Conservation (phyloP, 2,797 vertebrate species). For the Eupleurogrammus muticus region DNA sequence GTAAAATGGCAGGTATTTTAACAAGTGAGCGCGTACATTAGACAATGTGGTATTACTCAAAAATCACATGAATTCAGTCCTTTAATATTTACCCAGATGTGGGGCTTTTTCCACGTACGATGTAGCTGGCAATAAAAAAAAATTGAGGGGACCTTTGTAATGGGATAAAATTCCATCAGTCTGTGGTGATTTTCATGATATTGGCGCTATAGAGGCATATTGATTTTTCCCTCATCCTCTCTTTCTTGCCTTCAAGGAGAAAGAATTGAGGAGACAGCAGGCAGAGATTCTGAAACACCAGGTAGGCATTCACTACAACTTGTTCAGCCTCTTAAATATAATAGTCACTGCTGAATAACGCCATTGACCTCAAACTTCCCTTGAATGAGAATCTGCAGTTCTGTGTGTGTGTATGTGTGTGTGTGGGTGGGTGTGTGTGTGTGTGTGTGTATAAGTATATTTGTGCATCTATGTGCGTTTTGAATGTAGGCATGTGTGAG, state of each 20-base stretch:
- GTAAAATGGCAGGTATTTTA: background rate
- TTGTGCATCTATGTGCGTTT: conserved; percentile 29
- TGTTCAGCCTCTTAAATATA: conserved; percentile 50
- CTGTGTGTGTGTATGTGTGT: conserved; percentile 21
- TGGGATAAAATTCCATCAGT: conserved; percentile 60
- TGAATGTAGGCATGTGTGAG: conserved; percentile 45
- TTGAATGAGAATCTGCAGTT: conserved; percentile 48
- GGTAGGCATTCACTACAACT: conserved; percentile 81
- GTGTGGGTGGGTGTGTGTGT: conserved; percentile 31
- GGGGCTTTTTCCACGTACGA: conserved; percentile 29
- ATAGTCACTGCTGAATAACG: conserved; percentile 63
- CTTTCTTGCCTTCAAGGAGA: conserved; percentile 89
- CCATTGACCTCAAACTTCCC: conserved; percentile 53
- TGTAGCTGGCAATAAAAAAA: conserved; percentile 48
- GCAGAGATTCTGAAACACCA: conserved; percentile 98
- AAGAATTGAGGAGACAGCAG: conserved; percentile 97
- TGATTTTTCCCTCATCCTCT: conserved; percentile 68
- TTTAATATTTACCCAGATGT: conserved; percentile 8
- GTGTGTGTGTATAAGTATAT: conserved; percentile 20
- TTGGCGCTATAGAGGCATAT: conserved; percentile 67
- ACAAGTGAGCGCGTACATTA: background rate
- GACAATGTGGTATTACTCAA: background rate
- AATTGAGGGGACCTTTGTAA: conserved; percentile 43
- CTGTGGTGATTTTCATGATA: conserved; percentile 65
- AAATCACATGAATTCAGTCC: conserved; percentile 12